Evolutionary conservation across 2,797 vertebrate species (phyloP).

Genomic region (Allobates femoralis): DNA sequence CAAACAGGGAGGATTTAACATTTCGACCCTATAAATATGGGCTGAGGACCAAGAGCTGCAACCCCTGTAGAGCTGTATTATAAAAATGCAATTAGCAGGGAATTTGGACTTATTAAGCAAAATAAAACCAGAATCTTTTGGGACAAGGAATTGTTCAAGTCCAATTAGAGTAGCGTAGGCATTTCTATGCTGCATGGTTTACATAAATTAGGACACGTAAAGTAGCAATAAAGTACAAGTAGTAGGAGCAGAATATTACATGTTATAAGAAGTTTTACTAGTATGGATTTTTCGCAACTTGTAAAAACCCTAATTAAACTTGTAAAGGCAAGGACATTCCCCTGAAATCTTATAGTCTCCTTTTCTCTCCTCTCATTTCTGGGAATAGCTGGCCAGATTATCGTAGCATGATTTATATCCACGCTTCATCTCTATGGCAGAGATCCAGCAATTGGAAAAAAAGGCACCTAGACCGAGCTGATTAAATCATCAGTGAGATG

Average conservation of each 20-base stretch:
- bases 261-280: constrained; percentile 1
- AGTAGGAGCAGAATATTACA: neutral
- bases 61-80: too few relatives aligned
- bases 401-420: constrained; percentile 51
- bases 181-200: neutral
- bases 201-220: neutral
- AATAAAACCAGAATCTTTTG: neutral
- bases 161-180: neutral
- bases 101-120: too few relatives aligned
- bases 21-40: too few relatives aligned
- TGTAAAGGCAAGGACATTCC: constrained; percentile 53
- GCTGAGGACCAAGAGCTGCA: too few relatives aligned
- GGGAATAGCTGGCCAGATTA: constrained; percentile 57
- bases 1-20: too few relatives aligned
- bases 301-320: constrained; percentile 36
- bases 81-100: too few relatives aligned
- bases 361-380: constrained; percentile 54
- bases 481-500: constrained; percentile 59
- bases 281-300: constrained; percentile 35
- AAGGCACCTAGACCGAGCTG: constrained; percentile 49
- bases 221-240: neutral
- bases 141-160: neutral
- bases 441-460: constrained; percentile 31
- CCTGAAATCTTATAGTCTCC: constrained; percentile 31
- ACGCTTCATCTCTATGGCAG: constrained; percentile 38